Evolutionary conservation across 1,140 invertebrate species (phyloP).

Genomic region (Eurytemora carolleeae): DNA sequence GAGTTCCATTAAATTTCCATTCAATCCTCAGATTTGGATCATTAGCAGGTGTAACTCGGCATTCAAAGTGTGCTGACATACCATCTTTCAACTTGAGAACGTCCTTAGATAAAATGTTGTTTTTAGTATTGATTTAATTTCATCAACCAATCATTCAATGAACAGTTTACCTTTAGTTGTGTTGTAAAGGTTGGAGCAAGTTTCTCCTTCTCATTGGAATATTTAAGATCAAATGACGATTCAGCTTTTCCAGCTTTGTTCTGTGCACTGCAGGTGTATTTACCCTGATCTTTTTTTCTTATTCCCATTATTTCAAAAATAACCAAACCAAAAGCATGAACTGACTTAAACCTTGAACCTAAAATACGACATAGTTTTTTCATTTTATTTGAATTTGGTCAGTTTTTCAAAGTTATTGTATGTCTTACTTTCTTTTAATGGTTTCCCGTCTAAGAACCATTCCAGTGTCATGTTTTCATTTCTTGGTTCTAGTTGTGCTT

Average conservation of each 20-base stretch:
- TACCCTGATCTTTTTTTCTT: slow-evolving; percentile 28
- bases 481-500: slow-evolving; percentile 73
- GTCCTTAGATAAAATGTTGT: slow-evolving; percentile 32
- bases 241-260: slow-evolving; percentile 30
- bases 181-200: neutral
- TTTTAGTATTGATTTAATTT: neutral
- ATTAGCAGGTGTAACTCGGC: slow-evolving; percentile 68
- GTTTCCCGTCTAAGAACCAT: slow-evolving; percentile 87
- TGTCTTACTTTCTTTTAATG: slow-evolving; percentile 50
- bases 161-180: neutral
- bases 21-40: slow-evolving; percentile 84
- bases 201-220: neutral
- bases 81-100: slow-evolving; percentile 69
- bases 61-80: slow-evolving; percentile 78
- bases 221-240: slow-evolving; percentile 19
- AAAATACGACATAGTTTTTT: slow-evolving; percentile 1
- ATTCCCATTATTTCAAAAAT: slow-evolving; percentile 71
- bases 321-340: slow-evolving; percentile 87
- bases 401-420: too few relatives aligned
- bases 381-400: too few relatives aligned
- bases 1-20: slow-evolving; percentile 83
- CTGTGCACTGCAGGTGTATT: slow-evolving; percentile 27
- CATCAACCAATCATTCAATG: too few relatives aligned
- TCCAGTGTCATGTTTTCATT: slow-evolving; percentile 90
- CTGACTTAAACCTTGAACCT: slow-evolving; percentile 59